phyloP scores from a whole-genome alignment of 35 echinoderm and acorn worm species.

The Ptychodera flava region DNA sequence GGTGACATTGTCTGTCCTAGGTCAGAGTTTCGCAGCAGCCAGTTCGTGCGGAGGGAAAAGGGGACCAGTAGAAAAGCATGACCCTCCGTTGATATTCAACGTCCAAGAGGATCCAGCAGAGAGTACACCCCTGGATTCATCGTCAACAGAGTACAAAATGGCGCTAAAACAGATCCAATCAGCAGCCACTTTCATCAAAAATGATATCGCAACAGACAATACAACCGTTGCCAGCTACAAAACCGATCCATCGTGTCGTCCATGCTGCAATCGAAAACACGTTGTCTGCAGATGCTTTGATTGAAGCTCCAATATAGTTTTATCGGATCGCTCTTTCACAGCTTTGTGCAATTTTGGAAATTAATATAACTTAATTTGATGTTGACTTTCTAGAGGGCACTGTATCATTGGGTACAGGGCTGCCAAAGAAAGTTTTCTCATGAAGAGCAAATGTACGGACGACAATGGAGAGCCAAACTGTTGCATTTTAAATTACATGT shows the following conservation, averaged over 20 bases:
- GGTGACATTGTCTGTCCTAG: too few species aligned
- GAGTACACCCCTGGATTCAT: neutral
- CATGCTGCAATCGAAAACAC: conserved; percentile 33
- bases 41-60: conserved; percentile 2
- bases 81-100: conserved; percentile 39
- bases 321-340: too few species aligned
- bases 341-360: too few species aligned
- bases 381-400: too few species aligned
- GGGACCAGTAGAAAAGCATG: conserved; percentile 5
- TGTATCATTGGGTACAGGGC: too few species aligned
- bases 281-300: conserved; percentile 29
- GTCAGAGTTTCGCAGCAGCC: neutral
- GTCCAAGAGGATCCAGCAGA: conserved; percentile 10
- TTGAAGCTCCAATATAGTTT: too few species aligned
- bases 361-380: too few species aligned
- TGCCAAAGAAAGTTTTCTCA: too few species aligned
- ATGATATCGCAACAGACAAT: conserved; percentile 10
- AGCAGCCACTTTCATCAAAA: conserved; percentile 7
- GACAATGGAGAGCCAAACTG: too few species aligned
- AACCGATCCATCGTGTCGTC: neutral
- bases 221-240: conserved; percentile 31
- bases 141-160: neutral
- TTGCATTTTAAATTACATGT: too few species aligned
- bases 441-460: too few species aligned
- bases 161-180: neutral